Percentiles rank a stretch among this genome's conserved stretches.
Evolutionary conservation across 2,797 vertebrate species (phyloP).

Genomic region (Muscicapa comitata): DNA sequence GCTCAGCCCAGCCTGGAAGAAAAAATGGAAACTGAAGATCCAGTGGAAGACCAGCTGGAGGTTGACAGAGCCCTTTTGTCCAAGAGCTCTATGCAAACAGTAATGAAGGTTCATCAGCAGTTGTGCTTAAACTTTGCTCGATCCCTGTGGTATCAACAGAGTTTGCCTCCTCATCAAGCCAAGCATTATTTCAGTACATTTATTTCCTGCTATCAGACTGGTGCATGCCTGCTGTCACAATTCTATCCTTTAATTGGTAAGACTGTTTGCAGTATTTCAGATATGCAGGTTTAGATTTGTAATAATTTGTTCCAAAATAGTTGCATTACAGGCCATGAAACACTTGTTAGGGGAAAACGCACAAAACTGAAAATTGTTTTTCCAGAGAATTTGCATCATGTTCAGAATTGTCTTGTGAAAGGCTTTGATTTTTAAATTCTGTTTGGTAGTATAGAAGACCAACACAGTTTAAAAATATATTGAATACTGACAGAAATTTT

Average conservation of each 20-base stretch:
- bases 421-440: background rate
- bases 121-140: slow-evolving; percentile 84
- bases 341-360: background rate
- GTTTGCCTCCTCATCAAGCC: slow-evolving; percentile 68
- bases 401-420: background rate
- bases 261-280: background rate
- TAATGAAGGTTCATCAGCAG: slow-evolving; percentile 85
- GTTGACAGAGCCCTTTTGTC: slow-evolving; percentile 72
- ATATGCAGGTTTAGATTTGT: background rate
- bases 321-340: background rate
- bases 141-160: slow-evolving; percentile 88
- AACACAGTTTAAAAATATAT: background rate
- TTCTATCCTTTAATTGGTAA: slow-evolving; percentile 92
- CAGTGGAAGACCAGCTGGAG: slow-evolving; percentile 42
- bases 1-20: slow-evolving; percentile 83
- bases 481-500: background rate
- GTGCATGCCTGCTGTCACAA: slow-evolving; percentile 82
- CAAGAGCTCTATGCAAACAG: slow-evolving; percentile 76
- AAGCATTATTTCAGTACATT: slow-evolving; percentile 84
- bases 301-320: background rate
- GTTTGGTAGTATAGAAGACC: background rate
- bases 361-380: background rate
- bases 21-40: slow-evolving; percentile 70
- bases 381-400: background rate
- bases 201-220: slow-evolving; percentile 89